These are phyloP conservation scores for Phainopepla nitens DNA, from an alignment of 2,113 vertebrate genomes.

Conservation along the genomic window DNA sequence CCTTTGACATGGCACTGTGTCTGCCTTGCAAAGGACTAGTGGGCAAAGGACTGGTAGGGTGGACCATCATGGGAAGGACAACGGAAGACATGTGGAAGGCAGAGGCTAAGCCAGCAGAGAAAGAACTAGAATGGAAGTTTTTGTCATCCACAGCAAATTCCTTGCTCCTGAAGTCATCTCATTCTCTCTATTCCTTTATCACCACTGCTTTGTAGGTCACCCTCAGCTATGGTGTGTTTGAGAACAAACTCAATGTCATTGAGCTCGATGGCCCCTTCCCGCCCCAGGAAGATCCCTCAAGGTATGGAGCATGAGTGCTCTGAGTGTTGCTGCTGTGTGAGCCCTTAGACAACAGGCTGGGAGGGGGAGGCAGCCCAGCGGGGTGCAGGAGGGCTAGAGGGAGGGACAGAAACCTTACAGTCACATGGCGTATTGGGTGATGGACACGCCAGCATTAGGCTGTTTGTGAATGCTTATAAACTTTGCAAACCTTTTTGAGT, in stretches of 20 bases:
- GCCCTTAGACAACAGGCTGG: neutral
- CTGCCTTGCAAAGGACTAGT: neutral
- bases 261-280: conserved; percentile 82
- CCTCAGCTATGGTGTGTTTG: conserved; percentile 88
- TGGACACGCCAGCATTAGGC: neutral
- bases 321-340: neutral
- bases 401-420: neutral
- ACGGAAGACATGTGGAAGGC: neutral
- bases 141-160: neutral
- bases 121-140: neutral
- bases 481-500: neutral
- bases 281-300: conserved; percentile 83
- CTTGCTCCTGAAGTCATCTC: neutral
- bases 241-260: conserved; percentile 88
- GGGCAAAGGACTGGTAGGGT: neutral
- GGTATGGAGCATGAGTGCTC: conserved; percentile 27
- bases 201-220: conserved; percentile 78
- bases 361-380: neutral
- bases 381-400: neutral
- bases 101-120: neutral
- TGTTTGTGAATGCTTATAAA: neutral
- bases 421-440: neutral
- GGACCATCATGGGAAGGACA: neutral
- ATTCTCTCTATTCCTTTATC: neutral
- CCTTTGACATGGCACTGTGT: neutral